phyloP scores from a whole-genome alignment of 2,797 vertebrate species.

The Gallirallus australis region DNA sequence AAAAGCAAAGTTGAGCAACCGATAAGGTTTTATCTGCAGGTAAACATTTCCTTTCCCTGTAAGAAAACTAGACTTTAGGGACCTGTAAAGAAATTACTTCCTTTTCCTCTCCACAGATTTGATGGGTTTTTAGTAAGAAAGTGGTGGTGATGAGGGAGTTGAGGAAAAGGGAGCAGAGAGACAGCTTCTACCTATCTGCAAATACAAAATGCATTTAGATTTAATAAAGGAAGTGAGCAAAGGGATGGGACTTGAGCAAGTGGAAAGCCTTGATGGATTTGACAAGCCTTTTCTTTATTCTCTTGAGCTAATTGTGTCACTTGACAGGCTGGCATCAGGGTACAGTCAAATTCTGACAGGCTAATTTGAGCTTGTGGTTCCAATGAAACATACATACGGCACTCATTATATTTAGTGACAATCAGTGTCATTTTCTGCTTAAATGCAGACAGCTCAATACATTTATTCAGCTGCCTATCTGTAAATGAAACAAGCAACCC shows the following conservation, averaged over 20 bases:
- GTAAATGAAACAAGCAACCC: neutral
- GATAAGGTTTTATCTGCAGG: conserved; percentile 45
- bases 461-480: conserved; percentile 35
- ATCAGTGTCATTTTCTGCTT: conserved; percentile 76
- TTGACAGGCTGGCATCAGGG: conserved; percentile 70
- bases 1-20: neutral
- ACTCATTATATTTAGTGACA: conserved; percentile 78
- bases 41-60: neutral
- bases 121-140: conserved; percentile 13
- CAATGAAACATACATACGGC: conserved; percentile 61
- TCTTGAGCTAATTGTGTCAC: conserved; percentile 76
- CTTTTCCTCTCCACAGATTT: neutral
- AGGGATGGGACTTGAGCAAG: conserved; percentile 31
- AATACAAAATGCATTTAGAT: conserved; percentile 51
- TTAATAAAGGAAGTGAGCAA: conserved; percentile 42
- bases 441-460: conserved; percentile 58
- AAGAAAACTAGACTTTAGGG: neutral
- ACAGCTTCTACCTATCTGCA: neutral
- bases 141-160: neutral
- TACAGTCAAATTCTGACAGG: conserved; percentile 75
- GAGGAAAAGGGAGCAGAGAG: neutral
- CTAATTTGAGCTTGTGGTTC: conserved; percentile 77
- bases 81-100: neutral
- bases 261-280: conserved; percentile 48
- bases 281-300: conserved; percentile 75